Evolutionary conservation across 2,797 vertebrate species (phyloP), one percentile per base, ranked within the genome.

Genomic region (Manis crassicaudata): DNA sequence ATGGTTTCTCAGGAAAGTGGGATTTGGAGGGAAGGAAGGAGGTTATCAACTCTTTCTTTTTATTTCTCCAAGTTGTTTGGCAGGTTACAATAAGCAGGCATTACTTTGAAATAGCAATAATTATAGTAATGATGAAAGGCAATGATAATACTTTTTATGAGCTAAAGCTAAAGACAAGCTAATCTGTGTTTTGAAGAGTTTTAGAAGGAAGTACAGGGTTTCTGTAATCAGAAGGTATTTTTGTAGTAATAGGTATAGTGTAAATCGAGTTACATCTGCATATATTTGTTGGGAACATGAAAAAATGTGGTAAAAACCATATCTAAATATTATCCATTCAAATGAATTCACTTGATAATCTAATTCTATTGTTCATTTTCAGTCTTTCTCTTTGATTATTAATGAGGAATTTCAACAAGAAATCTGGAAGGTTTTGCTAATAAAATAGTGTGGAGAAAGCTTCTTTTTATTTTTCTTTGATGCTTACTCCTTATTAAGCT

Each of bases 331-430:
- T 88, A 70, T 29, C 62, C 37, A 81, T 92, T 96, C 67, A 94
- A 95, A 82, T 83, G 27, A 96, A 96, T 86, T 93, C 67, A 73
- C 18, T 92, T 93, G 92, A 58, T 94, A 65, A 76, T 87, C 60
- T 60, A 81, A 77, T 88, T 96, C 75, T 88, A 40, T 81, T 92
- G 76, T 72, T 87, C 32, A 90, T 65, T 77, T 92, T 67, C 23
- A 95, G 62, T 65, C 37, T 93, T 88, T 81, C 27, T 88, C 88
- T 94, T 88, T 88, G 52, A 97, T 70, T 96, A 32, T 70, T 83
- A 80, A 77, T 82, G 73, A 76, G 5, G 63, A 90, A 86, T 95
- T 92, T 95, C 32, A 92, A 13, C 92, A 76, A 95, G 56, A 76
- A 92, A 88, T 84, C 54, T 95, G 70, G 35, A 73, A 89, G 84